These are phyloP conservation scores for Agrotis clavis DNA, from an alignment of 2,888 invertebrate genomes.

Conservation along the genomic window DNA sequence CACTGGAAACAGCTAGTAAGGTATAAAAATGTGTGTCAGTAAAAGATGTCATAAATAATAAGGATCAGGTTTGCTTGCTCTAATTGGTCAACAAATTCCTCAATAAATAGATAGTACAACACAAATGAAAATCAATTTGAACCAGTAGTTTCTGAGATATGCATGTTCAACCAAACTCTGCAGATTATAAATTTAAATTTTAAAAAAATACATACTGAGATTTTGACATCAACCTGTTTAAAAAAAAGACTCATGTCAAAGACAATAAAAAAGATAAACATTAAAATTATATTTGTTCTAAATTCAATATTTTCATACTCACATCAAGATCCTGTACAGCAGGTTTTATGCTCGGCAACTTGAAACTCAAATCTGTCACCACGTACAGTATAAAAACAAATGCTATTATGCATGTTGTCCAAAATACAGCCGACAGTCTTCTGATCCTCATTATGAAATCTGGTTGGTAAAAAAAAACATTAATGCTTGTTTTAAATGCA, in stretches of 20 bases:
- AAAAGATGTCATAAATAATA: too few relatives aligned
- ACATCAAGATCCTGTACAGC: conserved; percentile 91
- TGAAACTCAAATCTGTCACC: conserved; percentile 92
- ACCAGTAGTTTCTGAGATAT: too few relatives aligned
- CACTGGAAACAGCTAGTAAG: too few relatives aligned
- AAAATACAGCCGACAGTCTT: conserved; percentile 91
- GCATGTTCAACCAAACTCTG: too few relatives aligned
- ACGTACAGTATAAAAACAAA: conserved; percentile 93
- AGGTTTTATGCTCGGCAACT: conserved; percentile 90
- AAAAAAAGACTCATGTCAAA: conserved; percentile 1
- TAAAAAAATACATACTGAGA: not conserved
- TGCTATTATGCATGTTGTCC: conserved; percentile 91
- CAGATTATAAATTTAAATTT: too few relatives aligned
- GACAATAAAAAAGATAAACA: not conserved
- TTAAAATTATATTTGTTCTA: not conserved
- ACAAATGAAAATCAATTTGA: too few relatives aligned
- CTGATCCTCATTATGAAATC: conserved; percentile 89
- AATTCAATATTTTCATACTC: conserved; percentile 71
- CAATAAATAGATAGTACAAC: too few relatives aligned
- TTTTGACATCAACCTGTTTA: not conserved
- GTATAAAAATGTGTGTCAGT: too few relatives aligned
- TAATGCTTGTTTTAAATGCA: not conserved
- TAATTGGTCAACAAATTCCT: too few relatives aligned
- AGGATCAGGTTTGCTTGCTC: too few relatives aligned
- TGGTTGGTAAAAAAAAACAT: conserved; percentile 12